phyloP scores from a whole-genome alignment of 64 coral and sea anemone genomes.

The Stylophora pistillata region DNA sequence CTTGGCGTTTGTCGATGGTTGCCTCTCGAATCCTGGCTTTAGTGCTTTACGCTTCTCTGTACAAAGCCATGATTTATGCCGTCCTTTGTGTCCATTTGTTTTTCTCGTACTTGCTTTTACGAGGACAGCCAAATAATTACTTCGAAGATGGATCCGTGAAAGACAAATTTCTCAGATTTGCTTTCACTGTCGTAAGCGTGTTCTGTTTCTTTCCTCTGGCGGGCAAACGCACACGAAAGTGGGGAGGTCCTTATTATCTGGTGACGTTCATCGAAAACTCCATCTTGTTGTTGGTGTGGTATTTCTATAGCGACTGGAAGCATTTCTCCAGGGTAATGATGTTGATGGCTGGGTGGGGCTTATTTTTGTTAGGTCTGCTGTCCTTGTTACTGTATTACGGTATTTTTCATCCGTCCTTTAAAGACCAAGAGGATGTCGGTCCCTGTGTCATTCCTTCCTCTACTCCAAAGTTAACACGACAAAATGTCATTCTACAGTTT shows the following conservation, averaged over 20 bases:
- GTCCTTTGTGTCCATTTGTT: not conserved
- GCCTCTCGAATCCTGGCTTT: conserved; percentile 2
- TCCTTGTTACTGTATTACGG: not conserved
- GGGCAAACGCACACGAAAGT: not conserved
- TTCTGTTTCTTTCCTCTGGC: conserved; percentile 41
- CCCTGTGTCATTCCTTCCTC: too few relatives aligned
- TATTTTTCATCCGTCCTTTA: conserved; percentile 18
- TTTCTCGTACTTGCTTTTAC: not conserved
- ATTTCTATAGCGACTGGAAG: conserved; percentile 1
- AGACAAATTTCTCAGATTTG: conserved; percentile 5
- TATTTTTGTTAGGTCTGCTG: conserved; percentile 12
- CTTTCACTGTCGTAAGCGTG: not conserved
- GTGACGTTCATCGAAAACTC: conserved; percentile 23
- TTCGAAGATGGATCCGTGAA: not conserved
- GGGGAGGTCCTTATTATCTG: conserved; percentile 1
- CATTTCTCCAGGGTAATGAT: not conserved
- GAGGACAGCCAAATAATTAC: not conserved
- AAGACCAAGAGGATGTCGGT: not conserved
- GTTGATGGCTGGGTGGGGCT: not conserved
- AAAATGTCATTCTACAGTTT: not conserved
- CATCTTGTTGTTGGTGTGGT: not conserved
- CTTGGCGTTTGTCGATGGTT: conserved; percentile 27
- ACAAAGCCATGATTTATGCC: not conserved
- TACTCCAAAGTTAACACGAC: too few relatives aligned
- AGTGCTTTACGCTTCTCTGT: not conserved